phyloP scores from a whole-genome alignment of 2,888 invertebrate species.

The Hypomecis atomaria region DNA sequence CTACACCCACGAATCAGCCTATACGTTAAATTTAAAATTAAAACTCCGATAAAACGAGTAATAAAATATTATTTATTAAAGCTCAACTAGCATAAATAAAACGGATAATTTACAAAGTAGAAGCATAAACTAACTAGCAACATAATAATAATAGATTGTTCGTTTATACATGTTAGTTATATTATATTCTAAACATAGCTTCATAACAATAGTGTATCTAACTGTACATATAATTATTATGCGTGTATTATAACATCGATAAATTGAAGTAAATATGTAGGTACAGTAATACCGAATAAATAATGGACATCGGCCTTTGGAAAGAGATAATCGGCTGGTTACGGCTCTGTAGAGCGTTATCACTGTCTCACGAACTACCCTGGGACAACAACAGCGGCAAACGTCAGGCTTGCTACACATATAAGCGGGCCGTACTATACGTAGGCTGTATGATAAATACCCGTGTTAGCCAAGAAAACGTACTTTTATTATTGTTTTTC shows the following conservation, averaged over 20 bases:
- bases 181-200: conserved; percentile 33
- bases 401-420: no score
- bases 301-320: no score
- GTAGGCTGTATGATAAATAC: no score
- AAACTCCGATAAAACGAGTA: conserved; percentile 63
- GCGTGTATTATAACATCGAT: conserved; percentile 10
- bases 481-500: no score
- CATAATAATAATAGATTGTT: conserved; percentile 49
- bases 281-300: no score
- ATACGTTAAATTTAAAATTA: conserved; percentile 32
- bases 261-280: not conserved
- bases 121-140: conserved; percentile 51
- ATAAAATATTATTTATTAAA: conserved; percentile 75
- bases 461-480: no score
- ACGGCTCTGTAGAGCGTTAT: no score
- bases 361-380: no score
- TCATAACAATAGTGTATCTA: conserved; percentile 44
- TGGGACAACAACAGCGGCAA: no score
- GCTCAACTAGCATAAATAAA: conserved; percentile 77
- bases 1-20: no score
- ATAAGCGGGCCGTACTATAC: no score
- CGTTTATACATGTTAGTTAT: conserved; percentile 31
- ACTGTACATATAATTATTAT: conserved; percentile 22
- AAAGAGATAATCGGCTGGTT: no score
- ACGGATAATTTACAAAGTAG: conserved; percentile 51